Evolutionary conservation across 1,140 invertebrate species (phyloP).

Genomic region (Idris sp.): DNA sequence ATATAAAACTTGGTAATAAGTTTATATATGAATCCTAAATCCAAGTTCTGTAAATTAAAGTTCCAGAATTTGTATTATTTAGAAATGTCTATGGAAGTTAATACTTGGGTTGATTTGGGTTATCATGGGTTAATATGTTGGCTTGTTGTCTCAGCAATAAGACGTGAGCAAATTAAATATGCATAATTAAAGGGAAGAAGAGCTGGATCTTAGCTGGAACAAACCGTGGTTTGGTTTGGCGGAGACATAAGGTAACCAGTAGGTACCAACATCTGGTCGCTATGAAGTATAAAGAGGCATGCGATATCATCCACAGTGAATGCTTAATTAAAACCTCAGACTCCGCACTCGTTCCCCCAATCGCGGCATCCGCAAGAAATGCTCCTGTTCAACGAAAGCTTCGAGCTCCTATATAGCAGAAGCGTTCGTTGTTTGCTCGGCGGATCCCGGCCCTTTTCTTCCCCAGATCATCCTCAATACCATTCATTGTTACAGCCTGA

Average conservation of each 20-base stretch:
- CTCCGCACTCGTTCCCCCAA: conserved; percentile 66
- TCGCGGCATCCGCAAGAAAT: conserved; percentile 72
- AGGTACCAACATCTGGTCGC: conserved; percentile 76
- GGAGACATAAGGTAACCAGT: conserved; percentile 65
- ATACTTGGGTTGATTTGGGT: too few species aligned
- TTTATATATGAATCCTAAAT: too few species aligned
- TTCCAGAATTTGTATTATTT: too few species aligned
- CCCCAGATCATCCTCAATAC: conserved; percentile 57
- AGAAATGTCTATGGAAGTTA: too few species aligned
- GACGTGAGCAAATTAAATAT: conserved; percentile 70
- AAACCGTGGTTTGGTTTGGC: conserved; percentile 57
- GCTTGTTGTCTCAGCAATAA: conserved; percentile 56
- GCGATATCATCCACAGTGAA: conserved; percentile 77
- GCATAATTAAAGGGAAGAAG: conserved; percentile 76
- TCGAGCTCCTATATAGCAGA: conserved; percentile 53
- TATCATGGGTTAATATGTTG: conserved; percentile 47
- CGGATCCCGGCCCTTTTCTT: conserved; percentile 44
- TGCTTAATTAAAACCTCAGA: conserved; percentile 79
- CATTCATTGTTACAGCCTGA: conserved; percentile 59
- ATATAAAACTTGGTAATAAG: too few species aligned
- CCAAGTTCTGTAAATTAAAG: too few species aligned
- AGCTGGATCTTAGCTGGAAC: conserved; percentile 57
- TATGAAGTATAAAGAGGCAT: conserved; percentile 78
- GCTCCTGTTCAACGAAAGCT: conserved; percentile 68
- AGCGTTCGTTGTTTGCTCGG: conserved; percentile 57